Percentiles rank a stretch among this genome's conserved stretches.
These are phyloP conservation scores for Urechis unicinctus DNA, from an alignment of 2,888 invertebrate species.

Conservation along the genomic window DNA sequence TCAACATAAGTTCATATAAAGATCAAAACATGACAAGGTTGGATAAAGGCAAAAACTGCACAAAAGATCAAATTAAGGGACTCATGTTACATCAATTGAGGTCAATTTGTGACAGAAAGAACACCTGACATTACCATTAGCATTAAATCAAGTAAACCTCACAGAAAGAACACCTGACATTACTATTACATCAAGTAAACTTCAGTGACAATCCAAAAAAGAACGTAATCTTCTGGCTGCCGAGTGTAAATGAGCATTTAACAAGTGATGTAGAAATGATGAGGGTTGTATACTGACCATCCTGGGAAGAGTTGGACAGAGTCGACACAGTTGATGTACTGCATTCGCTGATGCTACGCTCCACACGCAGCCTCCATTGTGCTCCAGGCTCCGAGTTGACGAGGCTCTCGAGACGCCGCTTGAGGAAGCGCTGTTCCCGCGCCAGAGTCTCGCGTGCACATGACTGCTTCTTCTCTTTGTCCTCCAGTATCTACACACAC, in stretches of 20 bases:
- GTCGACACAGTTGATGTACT: constrained; percentile 6
- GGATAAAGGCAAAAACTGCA: too few relatives aligned
- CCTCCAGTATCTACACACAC: constrained; percentile 10
- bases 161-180: too few relatives aligned
- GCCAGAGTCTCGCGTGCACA: constrained; percentile 8
- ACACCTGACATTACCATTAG: too few relatives aligned
- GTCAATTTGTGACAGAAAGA: too few relatives aligned
- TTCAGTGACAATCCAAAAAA: too few relatives aligned
- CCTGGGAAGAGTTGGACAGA: constrained; percentile 1
- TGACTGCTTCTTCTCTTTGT: constrained; percentile 11
- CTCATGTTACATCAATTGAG: too few relatives aligned
- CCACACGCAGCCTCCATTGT: constrained; percentile 12
- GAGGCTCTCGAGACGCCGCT: constrained; percentile 10
- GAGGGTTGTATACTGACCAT: background rate
- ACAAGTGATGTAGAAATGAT: background rate
- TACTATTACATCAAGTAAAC: too few relatives aligned
- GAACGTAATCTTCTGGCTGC: too few relatives aligned
- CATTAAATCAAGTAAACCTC: too few relatives aligned
- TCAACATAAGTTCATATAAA: too few relatives aligned
- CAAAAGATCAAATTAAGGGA: too few relatives aligned
- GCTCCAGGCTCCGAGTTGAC: constrained; percentile 3
- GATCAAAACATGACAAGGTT: too few relatives aligned
- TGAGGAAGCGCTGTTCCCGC: constrained; percentile 11
- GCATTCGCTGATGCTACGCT: constrained; percentile 12
- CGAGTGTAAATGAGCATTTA: background rate